Evolutionary conservation across 2,113 vertebrate genomes (phyloP).

Genomic region (Grantiella picta): DNA sequence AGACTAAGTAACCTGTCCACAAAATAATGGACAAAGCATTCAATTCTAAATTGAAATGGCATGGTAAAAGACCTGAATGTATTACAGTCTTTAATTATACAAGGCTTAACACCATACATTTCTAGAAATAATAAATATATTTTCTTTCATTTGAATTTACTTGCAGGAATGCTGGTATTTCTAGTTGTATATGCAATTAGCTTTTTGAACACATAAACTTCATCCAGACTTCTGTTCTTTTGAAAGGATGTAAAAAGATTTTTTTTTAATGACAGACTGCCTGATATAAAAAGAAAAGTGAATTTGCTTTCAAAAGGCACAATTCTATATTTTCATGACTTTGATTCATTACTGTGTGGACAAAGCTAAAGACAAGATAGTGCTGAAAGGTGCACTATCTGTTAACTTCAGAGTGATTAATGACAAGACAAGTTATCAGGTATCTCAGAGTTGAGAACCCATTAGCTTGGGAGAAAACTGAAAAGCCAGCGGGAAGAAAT

Average conservation of each 20-base stretch:
- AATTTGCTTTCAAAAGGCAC: constrained; percentile 10
- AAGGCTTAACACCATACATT: background rate
- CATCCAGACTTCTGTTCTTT: background rate
- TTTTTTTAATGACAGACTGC: background rate
- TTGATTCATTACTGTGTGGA: constrained; percentile 65
- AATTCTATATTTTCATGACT: constrained; percentile 46
- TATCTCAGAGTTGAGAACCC: constrained; percentile 63
- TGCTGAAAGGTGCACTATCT: constrained; percentile 68
- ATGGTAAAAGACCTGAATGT: background rate
- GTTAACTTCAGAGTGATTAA: constrained; percentile 90
- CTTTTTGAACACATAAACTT: background rate
- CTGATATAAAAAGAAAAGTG: background rate
- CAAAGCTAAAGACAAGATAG: constrained; percentile 62
- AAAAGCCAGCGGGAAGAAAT: constrained; percentile 72
- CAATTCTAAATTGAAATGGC: background rate
- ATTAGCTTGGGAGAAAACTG: constrained; percentile 67
- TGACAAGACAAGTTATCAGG: constrained; percentile 76
- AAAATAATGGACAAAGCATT: background rate
- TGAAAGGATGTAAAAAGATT: background rate
- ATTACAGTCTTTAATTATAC: background rate
- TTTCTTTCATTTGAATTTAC: background rate
- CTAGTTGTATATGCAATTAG: background rate
- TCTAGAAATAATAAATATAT: background rate
- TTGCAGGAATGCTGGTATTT: background rate
- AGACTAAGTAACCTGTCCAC: background rate